Conservation (phyloP, 2,797 vertebrate species). For the Sylvilagus floridanus region DNA sequence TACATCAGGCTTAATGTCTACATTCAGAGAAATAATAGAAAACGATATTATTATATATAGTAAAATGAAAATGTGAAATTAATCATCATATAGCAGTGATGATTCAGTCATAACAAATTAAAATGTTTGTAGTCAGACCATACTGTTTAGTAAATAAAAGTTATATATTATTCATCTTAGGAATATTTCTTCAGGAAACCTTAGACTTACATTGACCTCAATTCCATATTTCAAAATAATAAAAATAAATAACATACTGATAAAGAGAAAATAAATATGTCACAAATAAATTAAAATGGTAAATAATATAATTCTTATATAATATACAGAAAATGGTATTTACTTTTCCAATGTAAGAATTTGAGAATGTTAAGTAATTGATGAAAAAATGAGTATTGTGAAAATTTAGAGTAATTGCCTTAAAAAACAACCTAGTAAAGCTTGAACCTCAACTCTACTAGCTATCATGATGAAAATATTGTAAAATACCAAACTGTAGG, state of each 20-base stretch:
- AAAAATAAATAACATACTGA: background rate
- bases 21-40: background rate
- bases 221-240: constrained; percentile 20
- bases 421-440: background rate
- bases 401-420: background rate
- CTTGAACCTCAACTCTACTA: background rate
- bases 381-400: background rate
- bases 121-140: background rate
- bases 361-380: background rate
- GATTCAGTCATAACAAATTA: background rate
- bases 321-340: background rate
- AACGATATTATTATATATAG: background rate
- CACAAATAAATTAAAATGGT: background rate
- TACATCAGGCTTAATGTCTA: background rate
- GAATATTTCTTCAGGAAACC: background rate
- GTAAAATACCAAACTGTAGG: background rate
- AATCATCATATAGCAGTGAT: background rate
- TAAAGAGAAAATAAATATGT: background rate
- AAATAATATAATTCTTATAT: background rate
- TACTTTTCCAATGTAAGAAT: background rate
- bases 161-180: background rate
- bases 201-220: background rate
- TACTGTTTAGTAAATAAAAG: background rate
- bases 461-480: background rate
- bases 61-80: background rate